A percentile compares a stretch with the other conserved stretches of the same genome.
phyloP scores from a whole-genome alignment of 2,888 invertebrate species.

The Steinernema hermaphroditum region DNA sequence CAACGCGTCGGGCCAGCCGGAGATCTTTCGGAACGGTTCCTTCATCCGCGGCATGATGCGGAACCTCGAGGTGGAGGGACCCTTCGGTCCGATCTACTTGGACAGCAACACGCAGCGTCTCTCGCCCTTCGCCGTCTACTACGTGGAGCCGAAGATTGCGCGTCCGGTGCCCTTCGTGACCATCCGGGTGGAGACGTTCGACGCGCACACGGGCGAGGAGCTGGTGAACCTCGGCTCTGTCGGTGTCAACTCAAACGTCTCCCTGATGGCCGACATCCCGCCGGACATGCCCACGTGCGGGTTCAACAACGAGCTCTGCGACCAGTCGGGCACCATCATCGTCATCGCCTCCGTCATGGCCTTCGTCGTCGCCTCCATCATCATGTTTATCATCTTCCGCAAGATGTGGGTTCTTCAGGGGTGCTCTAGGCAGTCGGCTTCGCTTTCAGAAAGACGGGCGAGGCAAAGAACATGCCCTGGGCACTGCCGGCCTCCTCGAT shows the following conservation, averaged over 20 bases:
- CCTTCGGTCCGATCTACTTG: conserved; percentile 41
- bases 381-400: conserved; percentile 46
- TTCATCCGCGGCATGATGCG: conserved; percentile 23
- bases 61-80: conserved; percentile 38
- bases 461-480: conserved; percentile 58
- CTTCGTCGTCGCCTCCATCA: conserved; percentile 46
- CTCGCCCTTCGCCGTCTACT: conserved; percentile 37
- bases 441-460: conserved; percentile 45
- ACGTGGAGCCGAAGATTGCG: conserved; percentile 25
- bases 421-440: background rate
- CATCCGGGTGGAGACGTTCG: conserved; percentile 22
- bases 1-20: background rate
- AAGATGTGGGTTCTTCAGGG: conserved; percentile 44
- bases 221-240: background rate
- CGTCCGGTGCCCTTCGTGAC: conserved; percentile 33
- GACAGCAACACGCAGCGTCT: conserved; percentile 39
- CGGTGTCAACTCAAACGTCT: background rate
- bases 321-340: conserved; percentile 53
- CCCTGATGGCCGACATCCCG: conserved; percentile 38
- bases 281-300: conserved; percentile 58
- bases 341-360: conserved; percentile 46
- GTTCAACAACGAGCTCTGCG: conserved; percentile 59
- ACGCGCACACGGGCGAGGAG: conserved; percentile 5
- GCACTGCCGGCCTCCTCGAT: conserved; percentile 48
- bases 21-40: conserved; percentile 17